Conservation (phyloP, 2,797 vertebrate species). For the Parotocinclus haroldoi region DNA sequence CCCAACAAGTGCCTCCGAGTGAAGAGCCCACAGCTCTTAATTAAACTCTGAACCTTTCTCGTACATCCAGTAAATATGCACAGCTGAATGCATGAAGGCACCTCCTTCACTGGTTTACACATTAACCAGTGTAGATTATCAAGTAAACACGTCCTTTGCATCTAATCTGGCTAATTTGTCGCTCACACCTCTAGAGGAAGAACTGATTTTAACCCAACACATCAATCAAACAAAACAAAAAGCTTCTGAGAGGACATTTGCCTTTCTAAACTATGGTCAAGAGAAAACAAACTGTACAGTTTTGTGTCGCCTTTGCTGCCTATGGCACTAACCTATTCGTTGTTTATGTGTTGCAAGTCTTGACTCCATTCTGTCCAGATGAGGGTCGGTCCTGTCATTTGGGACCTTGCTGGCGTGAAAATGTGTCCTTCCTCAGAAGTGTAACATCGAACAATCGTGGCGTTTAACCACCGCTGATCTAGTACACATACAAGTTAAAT, state of each 20-base stretch:
- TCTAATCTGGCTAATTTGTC: slow-evolving; percentile 47
- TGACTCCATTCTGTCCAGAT: slow-evolving; percentile 16
- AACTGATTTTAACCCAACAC: slow-evolving; percentile 53
- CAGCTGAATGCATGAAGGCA: slow-evolving; percentile 14
- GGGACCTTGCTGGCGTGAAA: slow-evolving; percentile 1
- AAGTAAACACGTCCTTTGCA: slow-evolving; percentile 52
- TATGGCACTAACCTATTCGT: slow-evolving; percentile 6
- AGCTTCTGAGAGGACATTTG: slow-evolving; percentile 45
- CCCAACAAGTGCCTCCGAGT: slow-evolving; percentile 25
- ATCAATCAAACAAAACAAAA: slow-evolving; percentile 51
- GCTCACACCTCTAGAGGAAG: slow-evolving; percentile 62
- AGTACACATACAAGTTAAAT: slow-evolving; percentile 45
- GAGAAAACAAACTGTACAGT: slow-evolving; percentile 9
- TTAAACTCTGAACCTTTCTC: slow-evolving; percentile 49
- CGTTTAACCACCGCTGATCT: slow-evolving; percentile 7
- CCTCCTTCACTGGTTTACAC: slow-evolving; percentile 58
- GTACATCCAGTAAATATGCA: slow-evolving; percentile 53
- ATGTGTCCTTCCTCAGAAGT: neutral
- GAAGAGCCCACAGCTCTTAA: slow-evolving; percentile 21
- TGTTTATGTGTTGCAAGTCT: slow-evolving; percentile 10
- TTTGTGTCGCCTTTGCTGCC: slow-evolving; percentile 2
- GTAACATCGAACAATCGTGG: slow-evolving; percentile 8
- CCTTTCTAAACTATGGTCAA: slow-evolving; percentile 2
- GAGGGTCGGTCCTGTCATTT: slow-evolving; percentile 24
- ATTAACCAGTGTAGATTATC: slow-evolving; percentile 62